Percentiles rank a stretch among this genome's conserved stretches.
Evolutionary conservation across 2,888 invertebrate species (phyloP).

Genomic region (Chalcis sispes): DNA sequence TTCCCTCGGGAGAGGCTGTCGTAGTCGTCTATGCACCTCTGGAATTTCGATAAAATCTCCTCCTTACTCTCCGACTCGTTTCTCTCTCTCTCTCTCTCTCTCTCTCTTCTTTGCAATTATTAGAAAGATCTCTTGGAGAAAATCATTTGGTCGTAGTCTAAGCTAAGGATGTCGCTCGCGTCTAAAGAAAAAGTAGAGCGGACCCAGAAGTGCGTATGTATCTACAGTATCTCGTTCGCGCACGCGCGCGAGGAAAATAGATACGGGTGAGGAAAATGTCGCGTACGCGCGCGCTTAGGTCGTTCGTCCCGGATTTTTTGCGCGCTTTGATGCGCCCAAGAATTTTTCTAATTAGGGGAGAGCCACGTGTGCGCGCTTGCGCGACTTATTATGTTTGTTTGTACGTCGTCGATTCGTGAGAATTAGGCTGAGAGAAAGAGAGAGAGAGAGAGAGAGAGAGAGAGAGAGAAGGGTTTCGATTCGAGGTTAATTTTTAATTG

Average conservation of each 20-base stretch:
- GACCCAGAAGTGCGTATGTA: slow-evolving; percentile 56
- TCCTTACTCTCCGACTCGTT: slow-evolving; percentile 7
- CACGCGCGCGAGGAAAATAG: no score
- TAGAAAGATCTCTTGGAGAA: slow-evolving; percentile 66
- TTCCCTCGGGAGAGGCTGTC: neutral
- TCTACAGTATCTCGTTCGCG: slow-evolving; percentile 32
- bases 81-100: slow-evolving; percentile 4
- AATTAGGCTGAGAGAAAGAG: slow-evolving; percentile 69
- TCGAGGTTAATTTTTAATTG: slow-evolving; percentile 54
- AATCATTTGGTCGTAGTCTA: slow-evolving; percentile 54
- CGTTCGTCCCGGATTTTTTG: slow-evolving; percentile 40
- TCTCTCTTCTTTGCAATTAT: slow-evolving; percentile 56
- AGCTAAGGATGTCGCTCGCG: slow-evolving; percentile 56
- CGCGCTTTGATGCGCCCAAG: slow-evolving; percentile 6
- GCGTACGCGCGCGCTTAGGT: slow-evolving; percentile 22
- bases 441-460: no score
- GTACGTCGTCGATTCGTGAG: slow-evolving; percentile 64
- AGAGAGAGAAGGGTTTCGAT: no score
- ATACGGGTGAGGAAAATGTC: slow-evolving; percentile 46
- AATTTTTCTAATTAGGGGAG: slow-evolving; percentile 34
- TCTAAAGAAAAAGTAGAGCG: slow-evolving; percentile 70
- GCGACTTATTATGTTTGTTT: neutral
- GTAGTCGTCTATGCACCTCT: neutral
- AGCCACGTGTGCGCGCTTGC: neutral
- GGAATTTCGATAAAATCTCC: slow-evolving; percentile 50